A percentile compares a stretch with the other conserved stretches of the same genome.
Evolutionary conservation across 37 sponge, comb jelly and placozoan genomes (phyloP).

Genomic region (Agelas oroides): DNA sequence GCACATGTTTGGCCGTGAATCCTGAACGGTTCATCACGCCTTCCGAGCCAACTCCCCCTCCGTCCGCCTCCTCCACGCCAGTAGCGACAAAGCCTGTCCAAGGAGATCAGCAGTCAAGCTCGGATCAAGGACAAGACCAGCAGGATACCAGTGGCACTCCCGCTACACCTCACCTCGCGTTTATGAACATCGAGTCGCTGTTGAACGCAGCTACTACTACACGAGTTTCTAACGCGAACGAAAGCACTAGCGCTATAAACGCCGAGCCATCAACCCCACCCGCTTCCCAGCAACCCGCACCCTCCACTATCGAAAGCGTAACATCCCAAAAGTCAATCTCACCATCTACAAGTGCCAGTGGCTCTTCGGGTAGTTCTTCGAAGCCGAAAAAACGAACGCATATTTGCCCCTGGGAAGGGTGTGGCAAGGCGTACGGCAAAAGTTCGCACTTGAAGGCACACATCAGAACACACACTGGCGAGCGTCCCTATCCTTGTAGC

Average conservation of each 20-base stretch:
- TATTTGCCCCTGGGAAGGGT: constrained; percentile 88
- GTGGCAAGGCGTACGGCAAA: constrained; percentile 97
- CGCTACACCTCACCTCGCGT: constrained; percentile 18
- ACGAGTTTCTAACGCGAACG: constrained; percentile 25
- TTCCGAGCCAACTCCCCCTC: constrained; percentile 63
- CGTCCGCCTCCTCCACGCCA: constrained; percentile 58
- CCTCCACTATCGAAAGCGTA: too few species aligned
- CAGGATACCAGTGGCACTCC: not conserved
- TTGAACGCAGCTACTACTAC: constrained; percentile 73
- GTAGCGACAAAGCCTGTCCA: constrained; percentile 16
- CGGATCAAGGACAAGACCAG: not conserved
- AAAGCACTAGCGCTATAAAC: not conserved
- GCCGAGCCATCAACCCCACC: not conserved
- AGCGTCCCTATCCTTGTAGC: constrained; percentile 95
- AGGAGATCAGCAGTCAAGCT: not conserved
- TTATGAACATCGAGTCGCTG: constrained; percentile 79
- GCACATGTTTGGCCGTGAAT: constrained; percentile 73
- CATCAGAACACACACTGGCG: constrained; percentile 98
- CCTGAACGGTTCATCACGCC: constrained; percentile 70
- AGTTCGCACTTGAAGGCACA: constrained; percentile 99
- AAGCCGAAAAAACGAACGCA: constrained; percentile 84
- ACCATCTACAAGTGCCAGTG: constrained; percentile 5
- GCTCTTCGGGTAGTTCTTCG: too few species aligned
- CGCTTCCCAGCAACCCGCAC: not conserved
- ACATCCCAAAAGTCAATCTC: not conserved